Percentiles rank a stretch among this genome's conserved stretches.
These are phyloP conservation scores for Anoura caudifer DNA, from an alignment of 2,113 vertebrate genomes.

Conservation along the genomic window DNA sequence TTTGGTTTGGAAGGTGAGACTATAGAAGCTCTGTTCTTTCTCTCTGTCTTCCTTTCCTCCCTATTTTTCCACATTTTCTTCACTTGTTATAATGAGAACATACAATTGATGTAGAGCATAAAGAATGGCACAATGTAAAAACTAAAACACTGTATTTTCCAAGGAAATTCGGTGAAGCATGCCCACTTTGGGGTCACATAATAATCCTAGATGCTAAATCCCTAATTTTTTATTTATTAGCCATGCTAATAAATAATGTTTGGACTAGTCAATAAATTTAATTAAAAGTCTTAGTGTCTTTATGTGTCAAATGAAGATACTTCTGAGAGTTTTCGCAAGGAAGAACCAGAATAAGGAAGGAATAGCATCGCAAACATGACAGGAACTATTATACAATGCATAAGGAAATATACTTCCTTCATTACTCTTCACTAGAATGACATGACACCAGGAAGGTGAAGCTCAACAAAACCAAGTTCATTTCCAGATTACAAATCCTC, in stretches of 20 bases:
- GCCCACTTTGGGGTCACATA: neutral
- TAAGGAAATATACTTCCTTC: neutral
- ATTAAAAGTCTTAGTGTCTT: neutral
- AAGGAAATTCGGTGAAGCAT: neutral
- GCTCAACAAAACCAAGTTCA: neutral
- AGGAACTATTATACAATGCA: neutral
- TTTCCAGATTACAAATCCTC: neutral
- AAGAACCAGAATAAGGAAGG: neutral
- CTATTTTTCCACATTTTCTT: neutral
- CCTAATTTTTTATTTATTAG: neutral
- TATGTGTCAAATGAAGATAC: constrained; percentile 3
- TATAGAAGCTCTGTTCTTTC: neutral
- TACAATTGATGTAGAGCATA: neutral
- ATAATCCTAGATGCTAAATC: neutral
- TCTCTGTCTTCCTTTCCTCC: neutral
- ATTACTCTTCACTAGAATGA: constrained; percentile 13
- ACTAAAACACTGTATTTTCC: neutral
- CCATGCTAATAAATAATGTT: neutral
- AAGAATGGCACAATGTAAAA: neutral
- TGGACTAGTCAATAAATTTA: neutral
- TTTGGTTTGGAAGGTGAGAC: constrained; percentile 44
- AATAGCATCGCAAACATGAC: neutral
- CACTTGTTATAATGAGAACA: neutral
- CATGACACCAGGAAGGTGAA: neutral
- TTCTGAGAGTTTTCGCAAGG: neutral